Base-by-base conservation (phyloP, 2,113 vertebrate genomes). In the Microcebus murinus region DNA sequence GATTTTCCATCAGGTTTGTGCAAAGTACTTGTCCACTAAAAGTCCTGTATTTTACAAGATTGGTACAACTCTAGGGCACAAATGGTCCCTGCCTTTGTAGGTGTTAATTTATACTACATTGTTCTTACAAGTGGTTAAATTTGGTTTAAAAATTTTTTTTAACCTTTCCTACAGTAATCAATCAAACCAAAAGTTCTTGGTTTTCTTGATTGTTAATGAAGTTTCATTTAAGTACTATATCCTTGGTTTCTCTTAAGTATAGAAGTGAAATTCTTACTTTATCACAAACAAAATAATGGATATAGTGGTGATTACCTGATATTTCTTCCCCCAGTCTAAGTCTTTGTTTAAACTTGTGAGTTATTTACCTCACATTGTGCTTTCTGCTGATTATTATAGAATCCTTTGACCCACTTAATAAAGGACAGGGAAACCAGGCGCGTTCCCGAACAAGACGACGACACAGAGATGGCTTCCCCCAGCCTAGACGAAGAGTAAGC, bases 1-100 rank as follows among this genome's bases (percentile, higher is more conserved):
- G 99, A 99, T 98, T 99, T 99, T 91, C 99, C 99, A 79, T 98
- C 99, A 95, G 99, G 99, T 99, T 71, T 89, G 99, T 98, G 79
- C 23, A 84, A 6, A 48, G 13, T 82, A 76, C 4, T 1, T 85
- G 21, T 70, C 50, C 14, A 9, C 13, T 42, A 31, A 82, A 89
- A 91, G 29, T 63, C 39, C 5, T 84, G 68, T 74, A 52, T 94
- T 86, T 96, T 94, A 81, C 21, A 91, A 95, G 65, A 90, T 81
- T 77, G 36, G n/a, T 52, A 52, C 17, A 27, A 81, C 34, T 85
- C n/a, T 87, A 36, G 39, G 45, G 6, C 39, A 80, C 27, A 90
- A 55, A 27, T 90, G 18, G 13, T 90, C 42, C 18, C 36, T 96
- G 10, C 55, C 25, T 96, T 95, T 91, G 27, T 76, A 84, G 71